These are phyloP conservation scores for Tetrapedia diversipes DNA, from an alignment of 2,888 invertebrate species.

Conservation along the genomic window DNA sequence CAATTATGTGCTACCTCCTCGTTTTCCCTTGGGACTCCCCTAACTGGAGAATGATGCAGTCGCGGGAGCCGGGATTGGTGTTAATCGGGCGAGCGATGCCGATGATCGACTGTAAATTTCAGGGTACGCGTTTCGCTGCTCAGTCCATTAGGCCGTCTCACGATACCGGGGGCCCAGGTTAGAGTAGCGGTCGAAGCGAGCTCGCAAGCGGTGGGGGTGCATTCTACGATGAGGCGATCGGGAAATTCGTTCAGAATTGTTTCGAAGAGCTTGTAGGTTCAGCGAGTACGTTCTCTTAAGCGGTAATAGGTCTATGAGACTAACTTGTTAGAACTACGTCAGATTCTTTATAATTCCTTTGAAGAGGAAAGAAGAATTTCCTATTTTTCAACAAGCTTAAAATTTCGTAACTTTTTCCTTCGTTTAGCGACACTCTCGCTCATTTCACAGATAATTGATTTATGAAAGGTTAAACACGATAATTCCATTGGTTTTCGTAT, in stretches of 20 bases:
- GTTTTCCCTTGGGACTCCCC: neutral
- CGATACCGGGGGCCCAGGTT: neutral
- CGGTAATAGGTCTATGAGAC: too few species aligned
- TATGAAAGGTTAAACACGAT: too few species aligned
- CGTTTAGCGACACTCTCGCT: too few species aligned
- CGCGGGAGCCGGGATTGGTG: neutral
- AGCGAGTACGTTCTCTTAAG: too few species aligned
- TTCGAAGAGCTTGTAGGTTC: slow-evolving; percentile 20
- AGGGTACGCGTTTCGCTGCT: neutral
- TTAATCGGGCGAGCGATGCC: slow-evolving; percentile 11
- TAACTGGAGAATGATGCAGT: neutral
- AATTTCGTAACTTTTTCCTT: too few species aligned
- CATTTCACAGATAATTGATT: too few species aligned
- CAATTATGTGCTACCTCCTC: neutral
- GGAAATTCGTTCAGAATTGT: slow-evolving; percentile 19
- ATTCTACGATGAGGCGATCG: slow-evolving; percentile 12
- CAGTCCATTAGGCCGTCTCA: neutral
- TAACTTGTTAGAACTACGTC: too few species aligned
- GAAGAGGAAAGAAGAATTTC: too few species aligned
- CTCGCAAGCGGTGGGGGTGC: slow-evolving; percentile 6
- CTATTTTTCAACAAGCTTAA: too few species aligned
- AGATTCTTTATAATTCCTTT: too few species aligned
- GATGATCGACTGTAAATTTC: slow-evolving; percentile 17
- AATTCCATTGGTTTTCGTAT: too few species aligned
- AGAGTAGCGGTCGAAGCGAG: neutral